Conservation (phyloP, 37 sponge, comb jelly and placozoan species). For the Axinella damicornis region DNA sequence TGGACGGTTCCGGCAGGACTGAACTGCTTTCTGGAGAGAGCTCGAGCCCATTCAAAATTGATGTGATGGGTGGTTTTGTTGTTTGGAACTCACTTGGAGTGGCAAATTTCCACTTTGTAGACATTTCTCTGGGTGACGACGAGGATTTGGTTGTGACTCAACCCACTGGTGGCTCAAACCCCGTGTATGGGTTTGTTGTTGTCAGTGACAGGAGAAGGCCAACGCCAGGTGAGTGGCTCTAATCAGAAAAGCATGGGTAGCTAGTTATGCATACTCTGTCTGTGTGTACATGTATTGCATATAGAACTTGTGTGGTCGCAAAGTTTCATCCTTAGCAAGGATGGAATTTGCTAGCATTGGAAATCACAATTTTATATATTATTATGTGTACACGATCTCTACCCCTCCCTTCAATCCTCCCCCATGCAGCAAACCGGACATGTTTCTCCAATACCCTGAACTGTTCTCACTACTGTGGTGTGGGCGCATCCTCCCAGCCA, state of each 20-base stretch:
- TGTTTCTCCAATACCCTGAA: slow-evolving; percentile 2
- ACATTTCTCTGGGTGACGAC: not conserved
- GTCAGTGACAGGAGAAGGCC: slow-evolving; percentile 50
- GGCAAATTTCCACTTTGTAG: not conserved
- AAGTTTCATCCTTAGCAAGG: too few relatives aligned
- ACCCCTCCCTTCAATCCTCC: too few relatives aligned
- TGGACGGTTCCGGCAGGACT: not conserved
- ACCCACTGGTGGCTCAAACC: not conserved
- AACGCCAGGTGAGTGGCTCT: not conserved
- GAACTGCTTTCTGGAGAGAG: not conserved
- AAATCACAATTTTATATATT: too few relatives aligned
- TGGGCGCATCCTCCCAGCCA: not conserved
- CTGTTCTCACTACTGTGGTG: slow-evolving; percentile 16
- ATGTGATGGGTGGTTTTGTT: slow-evolving; percentile 22
- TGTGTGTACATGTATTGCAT: too few relatives aligned
- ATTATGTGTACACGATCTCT: too few relatives aligned
- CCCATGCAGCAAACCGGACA: too few relatives aligned
- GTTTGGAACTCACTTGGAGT: slow-evolving; percentile 28
- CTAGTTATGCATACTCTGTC: too few relatives aligned
- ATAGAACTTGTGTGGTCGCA: too few relatives aligned
- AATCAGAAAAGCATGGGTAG: not conserved
- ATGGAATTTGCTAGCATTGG: too few relatives aligned
- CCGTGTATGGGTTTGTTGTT: slow-evolving; percentile 26
- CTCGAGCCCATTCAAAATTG: slow-evolving; percentile 32
- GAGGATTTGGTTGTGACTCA: not conserved